Evolutionary conservation across 2,797 vertebrate genomes (phyloP).

Genomic region (Apogon talboti): DNA sequence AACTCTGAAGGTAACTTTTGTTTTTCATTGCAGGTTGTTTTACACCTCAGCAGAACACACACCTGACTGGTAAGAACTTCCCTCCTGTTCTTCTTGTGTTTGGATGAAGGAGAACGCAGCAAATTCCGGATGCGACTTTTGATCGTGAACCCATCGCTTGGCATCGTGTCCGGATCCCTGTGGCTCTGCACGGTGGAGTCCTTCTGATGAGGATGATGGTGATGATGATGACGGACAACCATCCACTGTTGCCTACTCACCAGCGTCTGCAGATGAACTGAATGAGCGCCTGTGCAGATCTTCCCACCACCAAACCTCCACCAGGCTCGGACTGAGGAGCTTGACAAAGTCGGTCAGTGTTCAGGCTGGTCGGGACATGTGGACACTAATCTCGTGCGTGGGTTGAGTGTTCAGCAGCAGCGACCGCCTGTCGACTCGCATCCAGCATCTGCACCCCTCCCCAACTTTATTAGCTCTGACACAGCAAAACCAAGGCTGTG

Average conservation of each 20-base stretch:
- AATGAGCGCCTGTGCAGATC: constrained; percentile 10
- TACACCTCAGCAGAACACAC: neutral
- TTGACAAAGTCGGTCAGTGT: constrained; percentile 26
- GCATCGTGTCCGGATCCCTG: constrained; percentile 46
- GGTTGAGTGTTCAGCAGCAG: constrained; percentile 15
- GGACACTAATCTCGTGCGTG: constrained; percentile 54
- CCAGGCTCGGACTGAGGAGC: constrained; percentile 3
- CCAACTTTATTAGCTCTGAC: neutral
- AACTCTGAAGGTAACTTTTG: too few relatives aligned
- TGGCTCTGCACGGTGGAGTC: neutral
- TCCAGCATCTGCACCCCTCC: neutral
- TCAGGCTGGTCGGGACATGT: constrained; percentile 44
- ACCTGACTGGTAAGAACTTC: constrained; percentile 70
- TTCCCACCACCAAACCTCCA: constrained; percentile 13
- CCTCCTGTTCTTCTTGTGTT: constrained; percentile 54
- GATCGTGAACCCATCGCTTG: constrained; percentile 74
- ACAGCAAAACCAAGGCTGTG: too few relatives aligned
- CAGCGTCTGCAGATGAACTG: neutral
- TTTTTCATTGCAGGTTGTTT: neutral
- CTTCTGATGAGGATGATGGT: neutral
- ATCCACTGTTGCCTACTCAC: constrained; percentile 6
- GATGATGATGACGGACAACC: neutral
- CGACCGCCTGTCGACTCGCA: constrained; percentile 9
- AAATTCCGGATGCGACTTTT: constrained; percentile 78
- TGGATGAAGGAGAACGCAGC: constrained; percentile 74